These are phyloP conservation scores for Pipistrellus pipistrellus DNA, from an alignment of 2,797 vertebrate species.

Conservation along the genomic window DNA sequence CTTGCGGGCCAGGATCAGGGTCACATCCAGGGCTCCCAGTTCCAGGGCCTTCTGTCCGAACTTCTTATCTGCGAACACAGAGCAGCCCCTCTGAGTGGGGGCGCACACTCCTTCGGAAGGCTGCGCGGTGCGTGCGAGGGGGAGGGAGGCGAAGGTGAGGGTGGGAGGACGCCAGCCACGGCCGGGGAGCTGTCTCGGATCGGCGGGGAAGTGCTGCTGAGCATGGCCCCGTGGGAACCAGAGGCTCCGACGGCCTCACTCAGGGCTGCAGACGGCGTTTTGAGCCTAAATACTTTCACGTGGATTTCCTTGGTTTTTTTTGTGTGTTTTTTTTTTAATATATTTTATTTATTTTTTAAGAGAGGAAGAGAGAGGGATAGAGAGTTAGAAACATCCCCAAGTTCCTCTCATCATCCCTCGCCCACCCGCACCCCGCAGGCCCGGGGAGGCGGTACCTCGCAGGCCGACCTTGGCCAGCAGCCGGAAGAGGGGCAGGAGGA, in stretches of 20 bases:
- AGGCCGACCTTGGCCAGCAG: conserved; percentile 94
- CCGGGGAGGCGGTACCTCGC: conserved; percentile 89
- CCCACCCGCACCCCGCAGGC: not conserved
- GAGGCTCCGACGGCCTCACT: not conserved
- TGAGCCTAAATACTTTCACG: too few relatives aligned
- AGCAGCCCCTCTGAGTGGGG: not conserved
- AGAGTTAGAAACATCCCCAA: not conserved
- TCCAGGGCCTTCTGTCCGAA: conserved; percentile 95
- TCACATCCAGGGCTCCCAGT: conserved; percentile 91
- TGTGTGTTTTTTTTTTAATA: too few relatives aligned
- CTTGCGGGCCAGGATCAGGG: conserved; percentile 91
- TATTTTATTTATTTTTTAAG: too few relatives aligned
- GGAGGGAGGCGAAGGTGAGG: not conserved
- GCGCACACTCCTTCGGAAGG: not conserved
- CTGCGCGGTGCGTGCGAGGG: fast-evolving
- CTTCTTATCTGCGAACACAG: conserved; percentile 89
- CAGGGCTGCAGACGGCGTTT: not conserved
- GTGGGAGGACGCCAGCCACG: too few relatives aligned
- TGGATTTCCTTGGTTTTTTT: too few relatives aligned
- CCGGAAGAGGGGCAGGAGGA: conserved; percentile 92
- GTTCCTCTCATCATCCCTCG: fast-evolving
- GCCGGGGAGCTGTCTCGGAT: not conserved
- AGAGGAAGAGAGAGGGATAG: too few relatives aligned
- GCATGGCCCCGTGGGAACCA: not conserved
- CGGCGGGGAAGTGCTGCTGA: not conserved